Conservation (phyloP, 2,888 invertebrate species). For the Ophion slaviceki region DNA sequence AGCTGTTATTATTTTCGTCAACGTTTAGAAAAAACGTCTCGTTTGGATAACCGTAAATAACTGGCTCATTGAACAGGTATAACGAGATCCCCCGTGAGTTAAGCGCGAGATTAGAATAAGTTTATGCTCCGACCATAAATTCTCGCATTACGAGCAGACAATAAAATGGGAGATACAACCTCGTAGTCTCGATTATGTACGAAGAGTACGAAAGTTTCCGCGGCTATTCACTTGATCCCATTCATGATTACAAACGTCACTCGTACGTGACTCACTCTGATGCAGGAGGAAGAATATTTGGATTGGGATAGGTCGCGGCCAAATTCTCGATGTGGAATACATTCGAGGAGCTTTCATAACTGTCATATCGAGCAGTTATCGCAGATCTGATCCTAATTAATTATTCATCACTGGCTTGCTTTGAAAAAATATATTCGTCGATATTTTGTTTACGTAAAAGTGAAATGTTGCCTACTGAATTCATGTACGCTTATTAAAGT, state of each 20-base stretch:
- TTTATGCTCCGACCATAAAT: slow-evolving; percentile 1
- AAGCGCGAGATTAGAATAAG: slow-evolving; percentile 10
- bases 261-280: slow-evolving; percentile 5
- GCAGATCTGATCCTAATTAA: background rate
- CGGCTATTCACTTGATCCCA: slow-evolving; percentile 19
- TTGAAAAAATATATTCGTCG: background rate
- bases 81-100: background rate
- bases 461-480: background rate
- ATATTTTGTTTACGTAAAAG: background rate
- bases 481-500: background rate
- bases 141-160: slow-evolving; percentile 14
- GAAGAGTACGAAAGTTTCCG: slow-evolving; percentile 4
- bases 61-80: background rate
- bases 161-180: slow-evolving; percentile 23
- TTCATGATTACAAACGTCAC: slow-evolving; percentile 28
- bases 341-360: background rate
- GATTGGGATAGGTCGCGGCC: slow-evolving; percentile 51
- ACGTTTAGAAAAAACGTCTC: background rate
- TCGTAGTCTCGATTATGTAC: slow-evolving; percentile 1
- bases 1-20: background rate
- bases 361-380: background rate
- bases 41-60: background rate
- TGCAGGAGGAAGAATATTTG: slow-evolving; percentile 20
- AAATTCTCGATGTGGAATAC: background rate
- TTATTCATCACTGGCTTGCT: background rate